Base-by-base conservation (phyloP, 2,888 invertebrate genomes). In the Hybos culiciformis region DNA sequence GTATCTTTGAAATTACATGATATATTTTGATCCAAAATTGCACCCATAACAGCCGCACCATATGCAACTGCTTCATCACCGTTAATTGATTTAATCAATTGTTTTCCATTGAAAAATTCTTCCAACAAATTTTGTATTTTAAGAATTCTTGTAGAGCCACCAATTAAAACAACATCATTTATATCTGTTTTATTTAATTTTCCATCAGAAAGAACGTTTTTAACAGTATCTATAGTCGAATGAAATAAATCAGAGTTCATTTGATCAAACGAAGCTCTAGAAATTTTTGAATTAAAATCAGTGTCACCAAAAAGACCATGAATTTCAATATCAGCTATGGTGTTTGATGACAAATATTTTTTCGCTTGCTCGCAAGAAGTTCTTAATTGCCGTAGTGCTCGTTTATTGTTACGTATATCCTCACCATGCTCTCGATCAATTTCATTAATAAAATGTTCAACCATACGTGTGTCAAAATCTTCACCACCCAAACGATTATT, bases 31-130 rank as follows among this genome's bases (percentile, higher is more conserved):
- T 78, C 78, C 14, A 94, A 70, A 51, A 92, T 91, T 34, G 92
- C 93, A 2, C 91, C 93, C 65, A 93, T 92, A 0, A 93, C 88
- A 17, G 92, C 91, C 4, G 92, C 91, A 5, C 91, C 91, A 58
- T 91, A 93, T 1, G 93, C 93, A 2, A 93, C 85, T 7, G 93
- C 85, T 64, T 90, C 88, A 56, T 90, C 88, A 0, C 88, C 92
- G 64, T 93, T 92, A 54, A 93, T 93, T 9, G 86, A 85, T 41
- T 91, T 75, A 67, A 93, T 93, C 32, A 93, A 67, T 45, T 83
- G 75, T 64, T 90, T 87, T 2, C 86, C 86, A 45, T 75, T 72
- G 60, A 85, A 86, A 66, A 78, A 83, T 49, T 84, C 82, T 70
- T 80, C 87, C 32, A 91, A 70, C 52, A 93, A 72, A 58, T 84